Conservation (phyloP, 2,888 invertebrate genomes). For the Lasioglossum villosulum region DNA sequence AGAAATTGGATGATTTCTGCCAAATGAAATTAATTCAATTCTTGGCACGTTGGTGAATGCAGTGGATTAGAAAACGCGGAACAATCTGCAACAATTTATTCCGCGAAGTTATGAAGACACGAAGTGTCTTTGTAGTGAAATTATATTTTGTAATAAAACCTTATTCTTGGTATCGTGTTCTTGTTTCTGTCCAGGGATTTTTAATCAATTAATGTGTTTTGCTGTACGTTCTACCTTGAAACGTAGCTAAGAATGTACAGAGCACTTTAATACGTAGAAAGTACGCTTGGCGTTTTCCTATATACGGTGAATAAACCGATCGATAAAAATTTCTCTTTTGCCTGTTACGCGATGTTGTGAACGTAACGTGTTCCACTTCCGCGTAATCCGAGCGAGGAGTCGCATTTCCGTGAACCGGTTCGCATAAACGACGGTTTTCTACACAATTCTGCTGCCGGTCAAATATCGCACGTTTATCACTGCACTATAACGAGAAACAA, state of each 20-base stretch:
- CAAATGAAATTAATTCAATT: too few relatives aligned
- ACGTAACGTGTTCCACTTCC: conserved; percentile 7
- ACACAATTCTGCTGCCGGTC: background rate
- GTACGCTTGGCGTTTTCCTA: background rate
- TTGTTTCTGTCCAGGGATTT: background rate
- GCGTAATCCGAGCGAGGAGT: conserved; percentile 26
- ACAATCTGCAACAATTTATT: background rate
- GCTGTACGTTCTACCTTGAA: background rate
- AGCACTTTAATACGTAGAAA: conserved; percentile 9
- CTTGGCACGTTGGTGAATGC: background rate
- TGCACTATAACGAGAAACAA: background rate
- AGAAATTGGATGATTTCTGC: background rate
- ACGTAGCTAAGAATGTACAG: background rate
- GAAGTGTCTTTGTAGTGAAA: too few relatives aligned
- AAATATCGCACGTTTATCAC: background rate
- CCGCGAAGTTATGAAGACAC: background rate
- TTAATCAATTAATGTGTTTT: background rate
- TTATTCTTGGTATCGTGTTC: background rate
- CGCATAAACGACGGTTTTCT: background rate
- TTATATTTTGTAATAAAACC: background rate
- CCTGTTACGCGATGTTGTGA: conserved; percentile 21
- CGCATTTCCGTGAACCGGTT: background rate
- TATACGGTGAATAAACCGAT: background rate
- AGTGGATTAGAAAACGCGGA: background rate
- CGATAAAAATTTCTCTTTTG: conserved; percentile 36